phyloP scores from a whole-genome alignment of 1,140 invertebrate species.

The Drosophila kanapiae region DNA sequence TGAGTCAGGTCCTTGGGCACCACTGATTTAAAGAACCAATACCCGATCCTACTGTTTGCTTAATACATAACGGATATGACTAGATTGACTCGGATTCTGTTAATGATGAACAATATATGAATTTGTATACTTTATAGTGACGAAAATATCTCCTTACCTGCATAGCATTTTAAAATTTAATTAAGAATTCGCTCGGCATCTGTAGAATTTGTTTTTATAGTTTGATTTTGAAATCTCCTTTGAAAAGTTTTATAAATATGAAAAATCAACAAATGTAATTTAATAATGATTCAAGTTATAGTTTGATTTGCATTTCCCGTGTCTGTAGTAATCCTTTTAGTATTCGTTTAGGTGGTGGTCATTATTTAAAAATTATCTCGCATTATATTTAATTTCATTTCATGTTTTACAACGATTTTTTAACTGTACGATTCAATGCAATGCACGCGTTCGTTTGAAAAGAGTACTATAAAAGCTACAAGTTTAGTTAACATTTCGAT shows the following conservation, averaged over 20 bases:
- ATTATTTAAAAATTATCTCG: neutral
- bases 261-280: neutral
- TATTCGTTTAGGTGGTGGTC: slow-evolving; percentile 40
- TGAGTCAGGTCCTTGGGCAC: too few species aligned
- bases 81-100: too few species aligned
- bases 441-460: slow-evolving; percentile 69
- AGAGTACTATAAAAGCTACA: slow-evolving; percentile 40
- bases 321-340: slow-evolving; percentile 27
- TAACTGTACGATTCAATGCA: slow-evolving; percentile 34
- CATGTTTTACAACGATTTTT: slow-evolving; percentile 7
- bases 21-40: too few species aligned
- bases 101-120: too few species aligned
- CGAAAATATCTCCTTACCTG: too few species aligned
- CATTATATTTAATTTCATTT: slow-evolving; percentile 15
- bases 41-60: too few species aligned
- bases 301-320: slow-evolving; percentile 24
- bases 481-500: slow-evolving; percentile 45
- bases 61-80: too few species aligned
- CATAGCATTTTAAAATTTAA: too few species aligned
- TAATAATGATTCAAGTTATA: neutral
- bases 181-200: too few species aligned
- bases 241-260: neutral
- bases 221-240: neutral
- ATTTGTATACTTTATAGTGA: too few species aligned
- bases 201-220: too few species aligned